Base-by-base conservation (phyloP, 1,140 invertebrate species). In the Periplaneta americana region DNA sequence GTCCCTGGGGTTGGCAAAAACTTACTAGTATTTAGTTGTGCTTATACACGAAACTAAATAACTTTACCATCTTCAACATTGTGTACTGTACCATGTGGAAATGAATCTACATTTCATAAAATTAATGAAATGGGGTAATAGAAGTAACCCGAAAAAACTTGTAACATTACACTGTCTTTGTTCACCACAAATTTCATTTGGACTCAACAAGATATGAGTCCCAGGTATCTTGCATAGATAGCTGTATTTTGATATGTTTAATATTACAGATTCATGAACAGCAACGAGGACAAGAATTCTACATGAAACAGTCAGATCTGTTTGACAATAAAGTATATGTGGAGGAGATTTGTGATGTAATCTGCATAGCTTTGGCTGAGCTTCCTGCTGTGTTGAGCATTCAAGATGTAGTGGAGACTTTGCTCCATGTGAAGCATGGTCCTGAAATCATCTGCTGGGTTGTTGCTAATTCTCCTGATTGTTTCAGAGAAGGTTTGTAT, bases 291-390 rank as follows among this genome's bases (percentile, higher is more conserved):
- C 89, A 91, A 74, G 95, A 96, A 81, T 93, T 92, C 85, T 93
- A 93, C 85, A 90, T 95, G 8, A 96, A 96, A 86, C 92, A 94
- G 76, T 98, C 96, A 0, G 97, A 99, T 86, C 88, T 99, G 34
- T 98, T 99, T 90, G 97, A 99, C 85, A 97, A 97, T 90, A 93
- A 95, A 83, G 96, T 99, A 2, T 99, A 98, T 86, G 91, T 98
- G 82, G 97, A 98, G 87, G 98, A 99, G 89, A 95, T 99, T 39
- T 95, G 96, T 80, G 97, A 99, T 90, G 96, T 98, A 0, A 93
- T 99, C 22, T 98, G 96, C 87, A 98, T 99, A 84, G 97, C 96
- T 34, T 88, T 98, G 57, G 95, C 96, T 17, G 98, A 99, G 88
- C 88, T 99, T 37, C 97, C 98, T 15, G 94, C 95, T 76, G 89